Conservation (phyloP, 2,888 invertebrate genomes). For the Amblyjoppa proteus region DNA sequence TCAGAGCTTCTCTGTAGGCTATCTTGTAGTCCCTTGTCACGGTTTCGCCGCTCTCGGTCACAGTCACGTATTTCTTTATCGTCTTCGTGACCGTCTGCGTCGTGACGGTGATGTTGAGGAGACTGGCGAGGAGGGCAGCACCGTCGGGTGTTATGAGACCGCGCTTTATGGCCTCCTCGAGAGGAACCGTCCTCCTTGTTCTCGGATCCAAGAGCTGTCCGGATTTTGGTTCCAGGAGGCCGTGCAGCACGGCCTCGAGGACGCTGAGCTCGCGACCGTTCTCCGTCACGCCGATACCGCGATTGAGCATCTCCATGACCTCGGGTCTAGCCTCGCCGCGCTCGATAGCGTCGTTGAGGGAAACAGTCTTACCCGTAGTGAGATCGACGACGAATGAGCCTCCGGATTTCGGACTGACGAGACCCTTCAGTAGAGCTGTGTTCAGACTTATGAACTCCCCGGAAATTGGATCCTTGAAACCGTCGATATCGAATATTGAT, state of each 20-base stretch:
- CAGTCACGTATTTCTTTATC: constrained; percentile 92
- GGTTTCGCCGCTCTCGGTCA: constrained; percentile 88
- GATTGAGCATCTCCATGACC: constrained; percentile 93
- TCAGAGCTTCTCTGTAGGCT: constrained; percentile 92
- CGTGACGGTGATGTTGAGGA: constrained; percentile 95
- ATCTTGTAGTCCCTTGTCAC: constrained; percentile 87
- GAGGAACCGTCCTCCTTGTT: constrained; percentile 90
- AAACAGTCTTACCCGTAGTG: constrained; percentile 91
- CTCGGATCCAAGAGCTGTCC: constrained; percentile 93
- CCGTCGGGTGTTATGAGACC: constrained; percentile 95
- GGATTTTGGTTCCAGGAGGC: constrained; percentile 94
- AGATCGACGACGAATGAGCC: constrained; percentile 91
- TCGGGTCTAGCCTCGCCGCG: constrained; percentile 93
- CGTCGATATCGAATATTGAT: constrained; percentile 96
- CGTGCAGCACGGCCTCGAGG: constrained; percentile 95
- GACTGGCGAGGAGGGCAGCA: constrained; percentile 93
- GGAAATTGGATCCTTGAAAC: constrained; percentile 93
- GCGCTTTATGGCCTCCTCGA: constrained; percentile 94
- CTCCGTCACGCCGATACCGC: constrained; percentile 93
- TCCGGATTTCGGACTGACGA: constrained; percentile 91
- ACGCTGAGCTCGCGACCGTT: constrained; percentile 92
- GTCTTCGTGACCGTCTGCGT: constrained; percentile 95
- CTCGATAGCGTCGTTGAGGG: constrained; percentile 92
- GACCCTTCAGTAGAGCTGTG: constrained; percentile 91
- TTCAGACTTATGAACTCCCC: constrained; percentile 94